Conservation (phyloP, 2,797 vertebrate genomes). For the Mormyrus hasselquistii region DNA sequence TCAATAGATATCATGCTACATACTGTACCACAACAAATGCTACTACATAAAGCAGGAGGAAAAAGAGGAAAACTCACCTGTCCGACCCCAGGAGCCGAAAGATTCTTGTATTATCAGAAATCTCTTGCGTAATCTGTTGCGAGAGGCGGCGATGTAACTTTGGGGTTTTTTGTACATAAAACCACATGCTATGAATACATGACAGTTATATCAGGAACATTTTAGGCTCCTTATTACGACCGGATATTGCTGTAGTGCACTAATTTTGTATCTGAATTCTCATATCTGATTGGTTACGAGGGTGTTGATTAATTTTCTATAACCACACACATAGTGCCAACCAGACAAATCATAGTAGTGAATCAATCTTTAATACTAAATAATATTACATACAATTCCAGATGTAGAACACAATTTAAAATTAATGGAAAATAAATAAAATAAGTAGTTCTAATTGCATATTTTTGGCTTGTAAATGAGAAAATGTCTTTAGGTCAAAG, state of each 20-base stretch:
- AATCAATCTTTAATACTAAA: neutral
- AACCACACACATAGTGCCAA: neutral
- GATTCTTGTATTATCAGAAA: conserved; percentile 74
- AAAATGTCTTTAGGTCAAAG: neutral
- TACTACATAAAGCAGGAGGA: neutral
- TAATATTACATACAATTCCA: neutral
- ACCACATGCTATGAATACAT: neutral
- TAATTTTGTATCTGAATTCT: neutral
- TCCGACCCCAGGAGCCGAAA: conserved; percentile 76
- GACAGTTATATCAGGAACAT: neutral
- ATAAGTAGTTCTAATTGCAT: neutral
- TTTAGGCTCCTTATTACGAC: neutral
- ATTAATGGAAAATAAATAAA: neutral
- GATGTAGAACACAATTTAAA: neutral
- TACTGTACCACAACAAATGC: neutral
- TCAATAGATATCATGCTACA: neutral
- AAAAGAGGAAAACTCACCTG: conserved; percentile 51
- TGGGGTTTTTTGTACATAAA: neutral
- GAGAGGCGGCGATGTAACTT: neutral
- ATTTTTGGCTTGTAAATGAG: neutral
- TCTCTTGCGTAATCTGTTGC: conserved; percentile 72
- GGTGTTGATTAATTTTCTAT: neutral
- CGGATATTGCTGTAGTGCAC: neutral
- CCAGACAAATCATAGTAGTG: neutral
- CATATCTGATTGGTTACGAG: neutral